Percentiles rank a stretch among this genome's conserved stretches.
Conservation (phyloP, 2,113 vertebrate genomes). For the Brienomyrus brachyistius region DNA sequence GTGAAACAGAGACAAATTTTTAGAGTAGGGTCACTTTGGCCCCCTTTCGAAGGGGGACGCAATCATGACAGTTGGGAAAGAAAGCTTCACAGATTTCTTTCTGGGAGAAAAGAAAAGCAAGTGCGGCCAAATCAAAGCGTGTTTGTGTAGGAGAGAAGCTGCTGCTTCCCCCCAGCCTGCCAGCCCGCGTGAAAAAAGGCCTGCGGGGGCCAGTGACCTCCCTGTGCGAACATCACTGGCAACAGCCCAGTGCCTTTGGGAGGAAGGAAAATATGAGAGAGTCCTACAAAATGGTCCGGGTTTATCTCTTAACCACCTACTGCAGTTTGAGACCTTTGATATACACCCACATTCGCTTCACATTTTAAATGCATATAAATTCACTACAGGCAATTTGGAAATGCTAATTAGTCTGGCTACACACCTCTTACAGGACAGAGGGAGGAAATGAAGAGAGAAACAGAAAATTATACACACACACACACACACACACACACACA, state of each 20-base stretch:
- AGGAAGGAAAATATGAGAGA: background rate
- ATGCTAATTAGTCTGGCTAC: background rate
- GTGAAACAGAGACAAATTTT: background rate
- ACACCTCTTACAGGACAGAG: background rate
- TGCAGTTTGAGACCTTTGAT: background rate
- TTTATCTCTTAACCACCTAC: background rate
- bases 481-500: background rate
- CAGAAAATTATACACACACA: background rate
- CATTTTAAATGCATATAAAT: background rate
- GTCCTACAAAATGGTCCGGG: background rate
- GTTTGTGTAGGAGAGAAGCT: constrained; percentile 45
- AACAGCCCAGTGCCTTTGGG: background rate
- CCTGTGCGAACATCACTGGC: background rate
- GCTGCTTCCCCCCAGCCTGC: constrained; percentile 41
- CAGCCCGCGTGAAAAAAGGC: background rate
- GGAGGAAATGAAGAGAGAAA: background rate
- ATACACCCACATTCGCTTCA: background rate
- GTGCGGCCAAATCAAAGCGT: background rate
- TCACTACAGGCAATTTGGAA: background rate
- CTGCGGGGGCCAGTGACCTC: too few relatives aligned
- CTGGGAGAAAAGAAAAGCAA: constrained; percentile 44
- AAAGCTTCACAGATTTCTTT: constrained; percentile 36
- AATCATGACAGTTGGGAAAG: constrained; percentile 30
- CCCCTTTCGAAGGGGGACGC: background rate
- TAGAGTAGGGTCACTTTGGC: background rate